phyloP scores from a whole-genome alignment of 2,113 vertebrate species.

The Caracal caracal region DNA sequence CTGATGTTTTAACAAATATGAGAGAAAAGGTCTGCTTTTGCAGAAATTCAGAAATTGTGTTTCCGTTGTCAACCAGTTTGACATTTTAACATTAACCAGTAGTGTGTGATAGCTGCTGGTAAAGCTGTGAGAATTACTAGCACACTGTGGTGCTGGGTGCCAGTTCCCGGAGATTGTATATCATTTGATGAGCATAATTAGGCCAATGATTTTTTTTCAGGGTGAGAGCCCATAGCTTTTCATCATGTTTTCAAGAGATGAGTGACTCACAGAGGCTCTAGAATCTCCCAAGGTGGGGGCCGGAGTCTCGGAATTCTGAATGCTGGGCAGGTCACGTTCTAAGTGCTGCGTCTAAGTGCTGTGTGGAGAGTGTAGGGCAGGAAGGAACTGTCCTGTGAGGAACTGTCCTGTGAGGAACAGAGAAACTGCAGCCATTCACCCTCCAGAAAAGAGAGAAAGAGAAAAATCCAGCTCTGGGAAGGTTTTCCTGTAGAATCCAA shows the following conservation, averaged over 20 bases:
- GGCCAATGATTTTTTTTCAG: not conserved
- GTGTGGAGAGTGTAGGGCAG: not conserved
- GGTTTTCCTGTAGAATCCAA: not conserved
- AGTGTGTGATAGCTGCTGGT: not conserved
- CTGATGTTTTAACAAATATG: not conserved
- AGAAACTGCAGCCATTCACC: not conserved
- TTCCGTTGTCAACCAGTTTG: not conserved
- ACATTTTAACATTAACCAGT: not conserved
- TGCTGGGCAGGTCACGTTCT: not conserved
- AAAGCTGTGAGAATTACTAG: not conserved
- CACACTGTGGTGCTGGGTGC: not conserved
- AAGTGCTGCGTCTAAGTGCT: not conserved
- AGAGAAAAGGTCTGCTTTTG: not conserved
- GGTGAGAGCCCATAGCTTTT: not conserved
- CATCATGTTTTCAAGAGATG: not conserved
- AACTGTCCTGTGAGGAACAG: not conserved
- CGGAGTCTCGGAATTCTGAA: not conserved
- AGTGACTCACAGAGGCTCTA: not conserved
- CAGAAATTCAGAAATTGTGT: not conserved
- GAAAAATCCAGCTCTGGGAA: conserved; percentile 2
- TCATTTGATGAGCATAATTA: not conserved
- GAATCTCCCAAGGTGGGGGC: not conserved
- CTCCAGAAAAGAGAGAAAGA: not conserved
- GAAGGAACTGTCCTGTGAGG: not conserved
- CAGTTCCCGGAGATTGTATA: not conserved